Conservation (phyloP, 2,113 vertebrate species). For the Bombycilla garrulus region DNA sequence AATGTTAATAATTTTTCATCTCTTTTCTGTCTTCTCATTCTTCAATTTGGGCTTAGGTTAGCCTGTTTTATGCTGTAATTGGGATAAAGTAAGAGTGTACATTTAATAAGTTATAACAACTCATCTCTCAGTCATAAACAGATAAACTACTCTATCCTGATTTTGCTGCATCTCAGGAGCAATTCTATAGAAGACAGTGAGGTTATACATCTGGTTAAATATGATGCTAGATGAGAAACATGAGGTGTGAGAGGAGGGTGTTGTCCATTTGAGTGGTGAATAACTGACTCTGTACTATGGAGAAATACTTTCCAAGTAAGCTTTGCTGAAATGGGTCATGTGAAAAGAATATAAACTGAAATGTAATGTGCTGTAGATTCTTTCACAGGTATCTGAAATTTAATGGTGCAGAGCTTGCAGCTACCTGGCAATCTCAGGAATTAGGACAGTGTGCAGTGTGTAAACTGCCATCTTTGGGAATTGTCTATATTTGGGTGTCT, state of each 20-base stretch:
- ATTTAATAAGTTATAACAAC: background rate
- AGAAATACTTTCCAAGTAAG: background rate
- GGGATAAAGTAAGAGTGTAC: background rate
- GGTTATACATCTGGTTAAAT: background rate
- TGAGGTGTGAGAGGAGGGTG: background rate
- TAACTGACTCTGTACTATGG: background rate
- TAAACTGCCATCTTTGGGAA: background rate
- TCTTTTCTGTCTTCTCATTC: background rate
- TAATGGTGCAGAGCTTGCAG: background rate
- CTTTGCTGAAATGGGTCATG: background rate
- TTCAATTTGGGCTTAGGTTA: background rate
- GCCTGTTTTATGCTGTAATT: background rate
- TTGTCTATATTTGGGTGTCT: background rate
- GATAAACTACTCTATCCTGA: background rate
- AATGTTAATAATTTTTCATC: background rate
- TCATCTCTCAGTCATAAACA: background rate
- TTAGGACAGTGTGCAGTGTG: background rate
- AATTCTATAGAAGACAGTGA: background rate
- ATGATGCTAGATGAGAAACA: background rate
- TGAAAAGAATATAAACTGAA: background rate
- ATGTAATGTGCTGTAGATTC: background rate
- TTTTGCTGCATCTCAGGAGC: background rate
- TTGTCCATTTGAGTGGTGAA: background rate
- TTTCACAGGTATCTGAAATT: background rate
- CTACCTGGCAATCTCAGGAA: background rate